phyloP scores from a whole-genome alignment of 1,140 invertebrate genomes.

The Leptopilina clavipes region DNA sequence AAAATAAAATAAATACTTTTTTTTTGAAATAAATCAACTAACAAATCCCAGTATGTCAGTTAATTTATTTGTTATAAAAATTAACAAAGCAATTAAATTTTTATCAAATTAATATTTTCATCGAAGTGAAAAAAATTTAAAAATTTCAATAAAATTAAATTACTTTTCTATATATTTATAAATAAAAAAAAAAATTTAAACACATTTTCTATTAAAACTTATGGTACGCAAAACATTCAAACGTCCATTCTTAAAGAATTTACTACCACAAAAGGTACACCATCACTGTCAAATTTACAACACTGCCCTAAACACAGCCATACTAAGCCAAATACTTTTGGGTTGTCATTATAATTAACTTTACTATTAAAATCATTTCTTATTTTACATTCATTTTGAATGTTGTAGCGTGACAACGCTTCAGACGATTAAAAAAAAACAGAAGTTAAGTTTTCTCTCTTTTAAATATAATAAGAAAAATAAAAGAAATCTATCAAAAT shows the following conservation, averaged over 20 bases:
- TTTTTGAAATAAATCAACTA: too few species aligned
- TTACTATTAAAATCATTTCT: constrained; percentile 52
- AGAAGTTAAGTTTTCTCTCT: not conserved
- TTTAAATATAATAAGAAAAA: not conserved
- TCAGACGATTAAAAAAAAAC: constrained; percentile 6
- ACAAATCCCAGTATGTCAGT: too few species aligned
- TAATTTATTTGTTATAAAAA: too few species aligned
- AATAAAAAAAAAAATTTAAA: too few species aligned
- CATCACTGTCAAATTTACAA: constrained; percentile 64
- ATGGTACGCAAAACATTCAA: constrained; percentile 57
- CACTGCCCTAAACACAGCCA: constrained; percentile 73
- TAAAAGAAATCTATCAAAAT: not conserved
- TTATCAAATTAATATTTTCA: too few species aligned
- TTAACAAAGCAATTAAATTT: too few species aligned
- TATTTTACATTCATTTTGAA: constrained; percentile 50
- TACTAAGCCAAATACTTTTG: constrained; percentile 74
- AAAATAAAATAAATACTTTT: too few species aligned
- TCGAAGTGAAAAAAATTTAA: too few species aligned
- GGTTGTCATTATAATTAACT: constrained; percentile 63
- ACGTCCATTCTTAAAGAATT: constrained; percentile 50
- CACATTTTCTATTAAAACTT: not conserved
- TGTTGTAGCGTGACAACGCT: not conserved
- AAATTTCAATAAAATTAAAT: too few species aligned
- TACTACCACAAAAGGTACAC: constrained; percentile 57
- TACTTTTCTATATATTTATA: too few species aligned